Base-by-base conservation (phyloP, 1,140 invertebrate genomes). In the Sycophila sp. region DNA sequence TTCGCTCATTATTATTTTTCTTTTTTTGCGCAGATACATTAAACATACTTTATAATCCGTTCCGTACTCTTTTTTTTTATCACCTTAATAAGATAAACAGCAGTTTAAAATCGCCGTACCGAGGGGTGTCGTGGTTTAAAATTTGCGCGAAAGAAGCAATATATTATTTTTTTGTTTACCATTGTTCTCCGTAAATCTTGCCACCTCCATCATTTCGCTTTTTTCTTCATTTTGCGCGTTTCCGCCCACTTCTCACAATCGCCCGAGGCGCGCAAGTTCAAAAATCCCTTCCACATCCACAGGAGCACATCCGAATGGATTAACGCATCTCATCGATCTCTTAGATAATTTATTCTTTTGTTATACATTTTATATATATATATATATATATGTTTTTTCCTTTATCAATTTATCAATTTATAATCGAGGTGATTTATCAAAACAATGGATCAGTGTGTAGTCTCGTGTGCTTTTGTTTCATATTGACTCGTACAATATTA, bases 241-340 rank as follows among this genome's bases (percentile, higher is more conserved):
- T 2, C 7, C 22, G 13, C 4, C n/a, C 34, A 8, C 32, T 13
- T 24, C 11, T 13, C 17, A 26, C 26, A 24, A 8, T 10, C 19
- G 26, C 19, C 22, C n/a, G 11, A 47, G 19, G 0, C 47, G 11
- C 22, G 53, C 26, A 42, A 58, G 15, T n/a, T 19, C 15, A 55
- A n/a, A n/a, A n/a, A 66, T 42, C 55, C 36, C 24, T 28, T 68
- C 32, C 55, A 67, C 47, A 56, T 74, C 73, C 74, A 77, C 80
- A 83, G 78, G 77, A n/a, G n/a, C n/a, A 83, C 80, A 76, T 84
- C 83, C 83, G 83, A 84, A 84, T 84, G 81, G 74, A 85, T 84
- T 75, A 82, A 85, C 83, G 77, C 76, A 75, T 75, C 67, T 75
- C 77, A 80, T 78, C 73, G 73, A 72, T 80, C 75, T 79, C 73